phyloP scores from a whole-genome alignment of 2,797 vertebrate species.

The Lophius americanus region DNA sequence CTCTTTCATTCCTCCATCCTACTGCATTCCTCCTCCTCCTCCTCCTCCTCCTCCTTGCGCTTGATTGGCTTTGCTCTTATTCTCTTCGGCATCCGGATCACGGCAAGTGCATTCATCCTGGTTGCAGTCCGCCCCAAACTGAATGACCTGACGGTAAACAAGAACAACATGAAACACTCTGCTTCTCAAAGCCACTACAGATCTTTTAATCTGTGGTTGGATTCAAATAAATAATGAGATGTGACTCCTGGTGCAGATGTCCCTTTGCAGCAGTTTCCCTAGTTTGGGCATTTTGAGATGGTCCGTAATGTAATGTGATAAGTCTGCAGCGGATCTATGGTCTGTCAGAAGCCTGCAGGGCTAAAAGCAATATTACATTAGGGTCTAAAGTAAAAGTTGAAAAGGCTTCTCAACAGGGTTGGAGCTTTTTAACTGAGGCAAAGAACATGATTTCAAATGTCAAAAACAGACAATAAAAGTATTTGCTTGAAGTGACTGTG shows the following conservation, averaged over 20 bases:
- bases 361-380: slow-evolving; percentile 43
- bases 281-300: slow-evolving; percentile 1
- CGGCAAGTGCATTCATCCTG: slow-evolving; percentile 95
- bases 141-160: slow-evolving; percentile 88
- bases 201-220: slow-evolving; percentile 19
- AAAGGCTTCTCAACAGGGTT: slow-evolving; percentile 38
- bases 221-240: slow-evolving; percentile 5
- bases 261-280: slow-evolving; percentile 25
- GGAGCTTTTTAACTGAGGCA: slow-evolving; percentile 52
- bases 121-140: slow-evolving; percentile 93
- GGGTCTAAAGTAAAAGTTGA: slow-evolving; percentile 31
- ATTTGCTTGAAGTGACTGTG: slow-evolving; percentile 42
- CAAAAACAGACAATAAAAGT: slow-evolving; percentile 68
- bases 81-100: slow-evolving; percentile 94
- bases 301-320: slow-evolving; percentile 17
- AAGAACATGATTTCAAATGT: slow-evolving; percentile 48
- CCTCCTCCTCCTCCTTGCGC: slow-evolving; percentile 31
- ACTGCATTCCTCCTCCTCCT: slow-evolving; percentile 53
- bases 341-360: slow-evolving; percentile 15
- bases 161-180: slow-evolving; percentile 33
- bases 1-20: slow-evolving; percentile 52
- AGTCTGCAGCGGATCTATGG: slow-evolving; percentile 1
- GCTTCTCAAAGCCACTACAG: slow-evolving; percentile 14
- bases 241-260: slow-evolving; percentile 11
- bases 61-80: slow-evolving; percentile 81